Evolutionary conservation across 2,113 vertebrate genomes (phyloP), one percentile per base, ranked within the genome.

Genomic region (Platycercus adscitus): DNA sequence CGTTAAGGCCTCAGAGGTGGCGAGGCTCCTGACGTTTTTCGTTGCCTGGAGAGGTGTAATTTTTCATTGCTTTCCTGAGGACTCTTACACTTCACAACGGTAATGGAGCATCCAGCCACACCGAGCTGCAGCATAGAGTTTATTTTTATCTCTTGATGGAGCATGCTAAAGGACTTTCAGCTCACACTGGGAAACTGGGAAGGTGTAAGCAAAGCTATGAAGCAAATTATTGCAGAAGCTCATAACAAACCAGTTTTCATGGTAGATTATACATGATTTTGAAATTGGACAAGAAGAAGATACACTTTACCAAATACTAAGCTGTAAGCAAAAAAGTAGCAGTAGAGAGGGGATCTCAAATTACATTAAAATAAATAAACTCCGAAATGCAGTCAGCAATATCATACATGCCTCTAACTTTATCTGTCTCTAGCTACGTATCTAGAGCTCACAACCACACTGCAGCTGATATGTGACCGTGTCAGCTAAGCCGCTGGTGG

Each of bases 61-160:
- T 96, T 97, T 96, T 97, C 94, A 96, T 50, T 70, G 71, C 82
- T 90, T 89, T 95, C 81, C 92, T 44, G 77, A 95, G 81, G 69
- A 89, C 78, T 80, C 94, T 55, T 66, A 73, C 58, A 28, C 24
- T 92, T 85, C 1, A 0, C 63, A 88, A 43, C 55, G 68, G 75
- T 73, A 95, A 95, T 64, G 87, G 85, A 94, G 69, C 88, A 93
- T 80, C 85, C 85, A 71, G 80, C 91, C 64, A 73, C 70, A 65
- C 7, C 0, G 5, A 77, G 81, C 50, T 78, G 72, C 53, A 91
- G 73, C 52, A 55, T 13, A 25, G 20, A 25, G 90, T 94, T 94
- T 88, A 88, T 91, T 96, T 94, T 89, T 89, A 65, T 86, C 78
- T 89, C 81, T 58, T 68, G 77, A 56, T 81, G 61, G 73, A 88